A percentile compares a stretch with the other conserved stretches of the same genome.
These are phyloP conservation scores for Eupithecia insigniata DNA, from an alignment of 2,888 invertebrate species.

Conservation along the genomic window DNA sequence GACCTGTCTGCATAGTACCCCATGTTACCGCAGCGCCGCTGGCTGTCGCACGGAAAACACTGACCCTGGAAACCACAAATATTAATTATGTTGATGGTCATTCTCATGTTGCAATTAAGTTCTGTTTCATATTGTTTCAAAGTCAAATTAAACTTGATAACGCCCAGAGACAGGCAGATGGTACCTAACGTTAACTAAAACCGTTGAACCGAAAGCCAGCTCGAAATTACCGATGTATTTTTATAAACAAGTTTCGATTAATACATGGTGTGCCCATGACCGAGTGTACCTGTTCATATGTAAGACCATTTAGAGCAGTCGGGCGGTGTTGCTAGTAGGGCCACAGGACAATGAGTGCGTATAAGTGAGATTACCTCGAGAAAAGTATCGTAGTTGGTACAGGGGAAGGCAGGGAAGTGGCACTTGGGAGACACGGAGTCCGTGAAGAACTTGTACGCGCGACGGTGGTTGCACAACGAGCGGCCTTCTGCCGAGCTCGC, in stretches of 20 bases:
- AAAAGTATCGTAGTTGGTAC: slow-evolving; percentile 93
- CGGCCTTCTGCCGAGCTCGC: slow-evolving; percentile 88
- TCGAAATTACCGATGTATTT: neutral
- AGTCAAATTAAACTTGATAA: neutral
- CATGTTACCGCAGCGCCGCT: slow-evolving; percentile 93
- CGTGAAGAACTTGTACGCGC: slow-evolving; percentile 97
- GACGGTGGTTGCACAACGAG: slow-evolving; percentile 95
- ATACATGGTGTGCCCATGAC: no score
- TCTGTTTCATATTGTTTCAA: neutral
- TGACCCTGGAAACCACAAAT: slow-evolving; percentile 64
- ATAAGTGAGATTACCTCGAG: slow-evolving; percentile 77
- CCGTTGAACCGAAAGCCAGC: neutral
- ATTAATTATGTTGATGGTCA: neutral
- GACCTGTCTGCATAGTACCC: slow-evolving; percentile 96
- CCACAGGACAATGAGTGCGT: neutral
- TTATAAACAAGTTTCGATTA: no score
- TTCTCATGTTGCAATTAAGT: neutral
- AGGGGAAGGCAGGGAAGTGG: slow-evolving; percentile 95
- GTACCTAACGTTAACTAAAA: neutral
- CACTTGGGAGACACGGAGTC: slow-evolving; percentile 96
- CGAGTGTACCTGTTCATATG: no score
- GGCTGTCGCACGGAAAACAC: slow-evolving; percentile 80
- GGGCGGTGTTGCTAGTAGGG: no score
- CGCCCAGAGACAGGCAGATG: neutral
- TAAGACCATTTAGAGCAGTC: no score